Percentiles rank a stretch among this genome's conserved stretches.
Conservation (phyloP, 2,888 invertebrate species). For the Caradrina kadenii region DNA sequence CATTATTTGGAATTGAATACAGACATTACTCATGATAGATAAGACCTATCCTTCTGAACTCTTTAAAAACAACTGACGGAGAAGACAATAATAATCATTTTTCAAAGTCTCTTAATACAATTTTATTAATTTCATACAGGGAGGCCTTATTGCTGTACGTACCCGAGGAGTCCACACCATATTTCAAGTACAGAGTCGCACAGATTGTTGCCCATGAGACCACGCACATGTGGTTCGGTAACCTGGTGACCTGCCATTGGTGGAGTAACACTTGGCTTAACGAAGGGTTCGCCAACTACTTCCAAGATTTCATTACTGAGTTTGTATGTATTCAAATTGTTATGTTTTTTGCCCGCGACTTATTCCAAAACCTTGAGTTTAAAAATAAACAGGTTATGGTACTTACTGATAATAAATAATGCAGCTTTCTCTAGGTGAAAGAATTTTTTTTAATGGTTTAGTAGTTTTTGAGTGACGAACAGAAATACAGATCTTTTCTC, state of each 20-base stretch:
- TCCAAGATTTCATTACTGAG: slow-evolving; percentile 92
- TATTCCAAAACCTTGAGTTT: too few species aligned
- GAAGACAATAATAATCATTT: not conserved
- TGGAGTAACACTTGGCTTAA: slow-evolving; percentile 94
- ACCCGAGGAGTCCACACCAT: slow-evolving; percentile 82
- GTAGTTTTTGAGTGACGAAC: too few species aligned
- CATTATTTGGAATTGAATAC: too few species aligned
- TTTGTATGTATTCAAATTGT: slow-evolving; percentile 64
- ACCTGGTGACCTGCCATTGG: slow-evolving; percentile 94
- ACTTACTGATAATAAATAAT: too few species aligned
- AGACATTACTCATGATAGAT: too few species aligned
- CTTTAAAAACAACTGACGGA: not conserved
- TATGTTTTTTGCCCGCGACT: too few species aligned
- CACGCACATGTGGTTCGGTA: slow-evolving; percentile 96
- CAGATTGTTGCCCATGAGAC: slow-evolving; percentile 94
- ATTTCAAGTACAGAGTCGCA: slow-evolving; percentile 89
- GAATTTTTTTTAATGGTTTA: too few species aligned
- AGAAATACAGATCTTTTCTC: too few species aligned
- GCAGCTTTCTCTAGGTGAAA: too few species aligned
- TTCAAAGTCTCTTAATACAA: not conserved
- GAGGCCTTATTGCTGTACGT: slow-evolving; percentile 86
- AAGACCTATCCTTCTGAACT: too few species aligned
- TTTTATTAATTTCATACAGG: slow-evolving; percentile 67
- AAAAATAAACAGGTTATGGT: too few species aligned
- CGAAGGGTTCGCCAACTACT: slow-evolving; percentile 93